Percentiles rank a stretch among this genome's conserved stretches.
phyloP scores from a whole-genome alignment of 2,113 vertebrate genomes.

The Podocnemis expansa region DNA sequence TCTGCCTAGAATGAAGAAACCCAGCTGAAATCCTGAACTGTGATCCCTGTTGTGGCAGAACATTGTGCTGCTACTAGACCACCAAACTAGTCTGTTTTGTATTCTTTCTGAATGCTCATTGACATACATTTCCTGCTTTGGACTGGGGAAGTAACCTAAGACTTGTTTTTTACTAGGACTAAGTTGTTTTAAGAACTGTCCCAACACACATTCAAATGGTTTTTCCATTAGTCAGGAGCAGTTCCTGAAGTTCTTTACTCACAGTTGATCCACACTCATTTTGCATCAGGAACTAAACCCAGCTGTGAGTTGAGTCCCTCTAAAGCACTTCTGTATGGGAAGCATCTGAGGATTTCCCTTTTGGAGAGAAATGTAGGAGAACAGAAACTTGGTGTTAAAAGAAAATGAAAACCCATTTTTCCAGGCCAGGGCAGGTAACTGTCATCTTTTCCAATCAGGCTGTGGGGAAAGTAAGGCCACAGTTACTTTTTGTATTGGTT shows the following conservation, averaged over 20 bases:
- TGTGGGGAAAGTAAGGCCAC: neutral
- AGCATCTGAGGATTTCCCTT: neutral
- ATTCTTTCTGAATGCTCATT: neutral
- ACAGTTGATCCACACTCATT: neutral
- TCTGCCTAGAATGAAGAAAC: neutral
- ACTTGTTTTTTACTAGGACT: constrained; percentile 37
- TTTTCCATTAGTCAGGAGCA: constrained; percentile 37
- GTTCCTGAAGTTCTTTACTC: constrained; percentile 20
- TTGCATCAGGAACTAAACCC: neutral
- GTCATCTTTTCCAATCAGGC: neutral
- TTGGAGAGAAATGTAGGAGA: neutral
- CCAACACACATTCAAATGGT: neutral
- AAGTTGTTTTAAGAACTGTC: neutral
- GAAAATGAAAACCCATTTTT: neutral
- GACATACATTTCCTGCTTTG: neutral
- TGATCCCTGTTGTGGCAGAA: neutral
- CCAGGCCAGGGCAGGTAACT: neutral
- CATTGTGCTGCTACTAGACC: constrained; percentile 6
- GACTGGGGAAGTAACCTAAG: neutral
- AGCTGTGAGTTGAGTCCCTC: neutral
- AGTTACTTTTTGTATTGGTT: neutral
- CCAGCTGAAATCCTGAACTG: constrained; percentile 39
- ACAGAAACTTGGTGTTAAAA: neutral
- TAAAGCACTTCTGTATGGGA: neutral
- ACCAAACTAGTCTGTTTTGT: neutral